Percentiles rank a stretch among this genome's conserved stretches.
Conservation (phyloP, 2,113 vertebrate genomes). For the Triplophysa dalaica region DNA sequence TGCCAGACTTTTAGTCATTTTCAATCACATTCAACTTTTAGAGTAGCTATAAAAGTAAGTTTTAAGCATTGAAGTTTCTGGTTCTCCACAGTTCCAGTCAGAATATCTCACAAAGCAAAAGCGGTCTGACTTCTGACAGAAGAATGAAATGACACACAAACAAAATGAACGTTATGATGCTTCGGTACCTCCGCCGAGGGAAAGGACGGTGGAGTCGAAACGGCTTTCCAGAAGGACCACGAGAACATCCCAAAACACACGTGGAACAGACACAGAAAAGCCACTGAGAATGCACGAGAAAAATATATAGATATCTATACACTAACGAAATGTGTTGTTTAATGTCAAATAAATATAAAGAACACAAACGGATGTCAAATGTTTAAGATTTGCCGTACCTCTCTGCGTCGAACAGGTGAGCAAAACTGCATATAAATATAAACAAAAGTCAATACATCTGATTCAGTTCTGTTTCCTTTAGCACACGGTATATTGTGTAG, state of each 20-base stretch:
- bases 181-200: slow-evolving; percentile 79
- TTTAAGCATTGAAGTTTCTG: no score
- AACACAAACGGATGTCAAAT: not conserved
- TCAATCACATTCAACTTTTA: no score
- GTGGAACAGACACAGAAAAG: slow-evolving; percentile 81
- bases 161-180: not conserved
- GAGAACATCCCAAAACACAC: slow-evolving; percentile 81
- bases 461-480: no score
- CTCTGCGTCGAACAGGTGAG: slow-evolving; percentile 22
- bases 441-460: not conserved
- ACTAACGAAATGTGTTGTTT: not conserved
- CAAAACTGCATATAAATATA: slow-evolving; percentile 17
- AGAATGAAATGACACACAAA: no score
- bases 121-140: no score
- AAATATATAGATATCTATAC: not conserved
- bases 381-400: slow-evolving; percentile 22
- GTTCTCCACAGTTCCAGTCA: no score
- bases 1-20: no score
- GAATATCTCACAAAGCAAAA: no score
- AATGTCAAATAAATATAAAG: not conserved
- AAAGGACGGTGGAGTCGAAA: slow-evolving; percentile 79
- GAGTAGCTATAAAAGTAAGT: no score
- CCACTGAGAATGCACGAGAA: slow-evolving; percentile 62
- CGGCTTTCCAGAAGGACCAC: slow-evolving; percentile 84
- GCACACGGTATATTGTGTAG: no score